Evolutionary conservation across 1,140 invertebrate species (phyloP).

Genomic region (Caerostris extrusa): DNA sequence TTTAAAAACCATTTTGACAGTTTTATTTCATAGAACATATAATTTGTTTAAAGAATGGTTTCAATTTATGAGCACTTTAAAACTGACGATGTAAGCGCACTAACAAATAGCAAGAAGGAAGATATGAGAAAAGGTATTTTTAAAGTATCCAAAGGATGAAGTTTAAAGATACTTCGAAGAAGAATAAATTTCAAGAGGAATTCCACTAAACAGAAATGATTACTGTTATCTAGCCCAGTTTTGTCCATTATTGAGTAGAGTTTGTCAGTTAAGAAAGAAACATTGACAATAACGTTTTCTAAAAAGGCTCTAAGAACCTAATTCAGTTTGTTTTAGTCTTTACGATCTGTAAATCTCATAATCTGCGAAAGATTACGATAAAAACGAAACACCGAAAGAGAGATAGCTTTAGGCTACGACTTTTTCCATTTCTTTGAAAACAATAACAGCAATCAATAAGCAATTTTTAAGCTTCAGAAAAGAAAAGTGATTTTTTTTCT

Average conservation of each 20-base stretch:
- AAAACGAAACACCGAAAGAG: neutral
- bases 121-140: neutral
- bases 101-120: neutral
- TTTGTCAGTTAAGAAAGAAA: neutral
- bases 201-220: neutral
- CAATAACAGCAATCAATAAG: conserved; percentile 19
- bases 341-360: neutral
- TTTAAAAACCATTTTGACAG: too few relatives aligned
- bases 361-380: neutral
- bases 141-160: neutral
- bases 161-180: neutral
- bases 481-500: neutral
- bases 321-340: neutral
- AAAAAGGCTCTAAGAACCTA: neutral
- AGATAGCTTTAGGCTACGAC: neutral
- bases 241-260: neutral
- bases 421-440: neutral
- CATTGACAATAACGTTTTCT: neutral
- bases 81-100: too few relatives aligned
- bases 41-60: too few relatives aligned
- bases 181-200: too few relatives aligned
- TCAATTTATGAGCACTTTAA: too few relatives aligned
- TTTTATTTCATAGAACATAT: too few relatives aligned
- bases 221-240: neutral
- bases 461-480: neutral